Evolutionary conservation across 2,888 invertebrate genomes (phyloP), one percentile per base, ranked within the genome.

Genomic region (Melieria omissa): DNA sequence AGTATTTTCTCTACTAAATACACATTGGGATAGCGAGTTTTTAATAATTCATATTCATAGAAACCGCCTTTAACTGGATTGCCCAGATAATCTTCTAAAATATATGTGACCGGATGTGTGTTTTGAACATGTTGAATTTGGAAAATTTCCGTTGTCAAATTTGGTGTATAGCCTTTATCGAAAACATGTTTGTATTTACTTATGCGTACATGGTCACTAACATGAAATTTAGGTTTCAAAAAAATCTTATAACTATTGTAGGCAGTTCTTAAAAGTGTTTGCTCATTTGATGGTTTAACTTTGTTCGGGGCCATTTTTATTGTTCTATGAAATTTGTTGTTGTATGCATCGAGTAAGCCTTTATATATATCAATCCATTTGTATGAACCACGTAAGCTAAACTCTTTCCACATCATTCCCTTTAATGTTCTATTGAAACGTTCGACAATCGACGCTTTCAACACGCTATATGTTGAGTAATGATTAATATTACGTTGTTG

Each of bases 81-180:
- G 64, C 78, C 72, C 54, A 76, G 70, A 72, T 79, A 65, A 78
- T 84, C 78, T 74, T 76, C 70, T 61, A 80, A 62, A 60, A 75
- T 58, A 75, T 81, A 78, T 49, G 61, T 69, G 9, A 29, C 42
- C 55, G 79, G 81, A 75, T 78, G 70, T 29, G 78, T 79, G 63
- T 74, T 47, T 75, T 81, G 72, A 66, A 83, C 70, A 71, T 76
- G 75, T 29, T 57, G 63, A 62, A 81, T 78, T 72, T 77, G 76
- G 72, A 83, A 82, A 65, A 82, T 73, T 75, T 82, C 82, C 9
- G 78, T 77, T 16, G 80, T 78, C 81, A 81, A 83, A 70, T 80
- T 79, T 4, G 81, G 78, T 52, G 79, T 81, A 73, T 79, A 82
- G 6, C 80, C 80, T 65, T 74, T 75, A 69, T 72, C 73, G 70